Base-by-base conservation (phyloP, 2,888 invertebrate species). In the Ephialtes manifestator region DNA sequence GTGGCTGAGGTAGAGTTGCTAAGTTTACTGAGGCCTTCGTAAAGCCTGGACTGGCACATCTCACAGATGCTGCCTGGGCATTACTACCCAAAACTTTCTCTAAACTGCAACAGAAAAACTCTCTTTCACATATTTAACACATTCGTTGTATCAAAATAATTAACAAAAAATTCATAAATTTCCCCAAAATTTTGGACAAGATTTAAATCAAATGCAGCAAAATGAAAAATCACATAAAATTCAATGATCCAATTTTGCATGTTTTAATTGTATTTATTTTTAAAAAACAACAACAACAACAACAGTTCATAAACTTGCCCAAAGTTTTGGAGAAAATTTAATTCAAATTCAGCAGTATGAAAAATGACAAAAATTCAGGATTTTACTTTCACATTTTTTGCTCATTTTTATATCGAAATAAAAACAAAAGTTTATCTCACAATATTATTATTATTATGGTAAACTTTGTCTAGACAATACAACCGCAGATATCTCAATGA, bases 31-130 rank as follows among this genome's bases (percentile, higher is more conserved):
- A 80, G 84, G 83, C 81, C 76, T 83, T 87, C 65, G 68, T 80
- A 85, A 81, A 91, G 91, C 88, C 89, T 92, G 88, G 89, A 87
- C 77, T 78, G 88, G 92, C 91, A 91, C 94, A 93, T 93, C 90
- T 93, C 93, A 92, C 90, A 87, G 83, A 70, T 87, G 86, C 87
- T 72, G 88, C 86, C 87, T 89, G 90, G 90, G 91, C 91, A 92
- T 91, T 91, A 89, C 91, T 87, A 89, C 89, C 89, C 91, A 87
- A 87, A 85, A 86, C 82, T 83, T 63, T 65, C 58, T 20, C 76
- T 51, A 51, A 58, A 72, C 82, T 86, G 51, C 15, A 85, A 87
- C 51, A 15, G 4, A 46, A 7, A 20, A 35, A 72, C 35, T 58
- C 28, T 10, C 24, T 55, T 55, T 55, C 15, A 35, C 18, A 35